Conservation (phyloP, 2,113 vertebrate species). For the Albula goreensis region DNA sequence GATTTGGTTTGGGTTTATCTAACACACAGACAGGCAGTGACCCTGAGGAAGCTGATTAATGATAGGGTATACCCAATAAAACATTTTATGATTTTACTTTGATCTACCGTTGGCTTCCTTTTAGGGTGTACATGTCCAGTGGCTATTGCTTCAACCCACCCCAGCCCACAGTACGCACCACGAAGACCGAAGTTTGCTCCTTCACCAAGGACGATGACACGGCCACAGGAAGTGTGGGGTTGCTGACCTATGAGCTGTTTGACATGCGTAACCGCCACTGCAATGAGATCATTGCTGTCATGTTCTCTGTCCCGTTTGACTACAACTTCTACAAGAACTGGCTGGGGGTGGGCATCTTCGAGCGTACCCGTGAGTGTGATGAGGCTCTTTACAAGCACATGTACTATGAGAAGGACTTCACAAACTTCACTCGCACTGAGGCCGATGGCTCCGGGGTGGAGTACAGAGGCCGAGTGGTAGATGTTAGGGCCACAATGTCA, state of each 20-base stretch:
- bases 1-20: background rate
- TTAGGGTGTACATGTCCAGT: slow-evolving; percentile 56
- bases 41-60: background rate
- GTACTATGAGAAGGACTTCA: slow-evolving; percentile 47
- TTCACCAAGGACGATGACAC: slow-evolving; percentile 66
- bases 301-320: slow-evolving; percentile 67
- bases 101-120: background rate
- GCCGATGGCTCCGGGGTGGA: slow-evolving; percentile 45
- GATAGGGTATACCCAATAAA: background rate
- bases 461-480: background rate
- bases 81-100: background rate
- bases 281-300: slow-evolving; percentile 49
- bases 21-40: background rate
- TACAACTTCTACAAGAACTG: slow-evolving; percentile 64
- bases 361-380: slow-evolving; percentile 15
- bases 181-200: slow-evolving; percentile 55
- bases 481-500: slow-evolving; percentile 57
- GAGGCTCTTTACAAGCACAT: slow-evolving; percentile 47
- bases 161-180: slow-evolving; percentile 55
- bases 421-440: slow-evolving; percentile 45
- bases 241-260: slow-evolving; percentile 63
- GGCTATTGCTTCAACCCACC: slow-evolving; percentile 56
- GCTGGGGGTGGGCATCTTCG: slow-evolving; percentile 51
- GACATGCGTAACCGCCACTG: slow-evolving; percentile 16
- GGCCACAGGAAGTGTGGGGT: slow-evolving; percentile 48